These are phyloP conservation scores for Spilogale gracilis DNA, from an alignment of 2,113 vertebrate species.

Conservation along the genomic window DNA sequence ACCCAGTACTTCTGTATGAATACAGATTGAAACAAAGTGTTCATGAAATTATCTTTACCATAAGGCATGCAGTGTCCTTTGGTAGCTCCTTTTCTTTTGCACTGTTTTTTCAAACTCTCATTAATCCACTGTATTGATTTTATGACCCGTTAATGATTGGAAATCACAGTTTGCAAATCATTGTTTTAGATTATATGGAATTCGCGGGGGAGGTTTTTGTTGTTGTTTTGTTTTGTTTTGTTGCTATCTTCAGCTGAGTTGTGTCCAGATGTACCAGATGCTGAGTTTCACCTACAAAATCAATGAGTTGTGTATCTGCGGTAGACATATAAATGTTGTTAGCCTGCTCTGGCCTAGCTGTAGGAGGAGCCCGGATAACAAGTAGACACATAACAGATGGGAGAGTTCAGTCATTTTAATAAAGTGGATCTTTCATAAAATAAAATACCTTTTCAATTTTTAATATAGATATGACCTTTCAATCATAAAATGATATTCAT, in stretches of 20 bases:
- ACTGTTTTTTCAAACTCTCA: not conserved
- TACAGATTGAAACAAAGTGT: slow-evolving; percentile 11
- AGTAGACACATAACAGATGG: not conserved
- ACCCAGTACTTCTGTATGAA: not conserved
- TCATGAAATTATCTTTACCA: slow-evolving; percentile 35
- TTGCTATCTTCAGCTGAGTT: not conserved
- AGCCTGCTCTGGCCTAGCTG: not conserved
- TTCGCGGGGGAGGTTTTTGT: not conserved
- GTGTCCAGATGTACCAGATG: not conserved
- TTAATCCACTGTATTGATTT: slow-evolving; percentile 31
- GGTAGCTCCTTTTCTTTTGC: not conserved
- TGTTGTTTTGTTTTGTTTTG: not conserved
- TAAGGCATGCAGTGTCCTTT: not conserved
- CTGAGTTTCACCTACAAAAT: not conserved
- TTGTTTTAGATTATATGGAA: not conserved
- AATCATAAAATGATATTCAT: slow-evolving; percentile 25
- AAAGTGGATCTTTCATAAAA: slow-evolving; percentile 7
- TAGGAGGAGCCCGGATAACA: not conserved
- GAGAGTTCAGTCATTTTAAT: slow-evolving; percentile 15
- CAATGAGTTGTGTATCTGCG: not conserved
- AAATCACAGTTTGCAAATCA: slow-evolving; percentile 9
- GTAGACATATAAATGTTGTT: not conserved
- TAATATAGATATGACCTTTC: not conserved
- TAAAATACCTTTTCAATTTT: not conserved
- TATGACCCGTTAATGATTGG: not conserved